Percentiles rank a stretch among this genome's conserved stretches.
Conservation (phyloP, 2,113 vertebrate genomes). For the Chaetura pelagica region DNA sequence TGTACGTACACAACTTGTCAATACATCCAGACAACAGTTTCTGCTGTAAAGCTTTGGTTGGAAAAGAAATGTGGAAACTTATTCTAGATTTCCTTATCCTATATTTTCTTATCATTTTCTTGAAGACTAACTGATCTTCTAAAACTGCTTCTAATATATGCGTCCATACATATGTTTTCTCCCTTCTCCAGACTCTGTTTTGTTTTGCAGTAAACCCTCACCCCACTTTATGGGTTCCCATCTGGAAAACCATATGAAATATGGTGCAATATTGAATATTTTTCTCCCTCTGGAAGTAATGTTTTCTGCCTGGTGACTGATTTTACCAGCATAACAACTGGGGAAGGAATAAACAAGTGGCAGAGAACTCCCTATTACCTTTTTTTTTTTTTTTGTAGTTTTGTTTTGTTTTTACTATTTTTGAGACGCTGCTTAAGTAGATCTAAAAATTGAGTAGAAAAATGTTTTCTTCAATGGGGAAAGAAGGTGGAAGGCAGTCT, state of each 20-base stretch:
- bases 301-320: neutral
- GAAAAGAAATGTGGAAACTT: neutral
- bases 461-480: neutral
- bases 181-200: conserved; percentile 32
- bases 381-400: neutral
- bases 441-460: neutral
- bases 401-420: neutral
- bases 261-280: neutral
- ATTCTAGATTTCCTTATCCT: neutral
- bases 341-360: neutral
- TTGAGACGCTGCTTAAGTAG: neutral
- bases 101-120: neutral
- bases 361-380: neutral
- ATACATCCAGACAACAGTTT: neutral
- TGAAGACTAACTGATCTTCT: neutral
- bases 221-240: conserved; percentile 35
- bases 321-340: neutral
- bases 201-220: conserved; percentile 16
- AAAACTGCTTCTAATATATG: conserved; percentile 5
- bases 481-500: neutral
- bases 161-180: conserved; percentile 10
- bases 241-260: conserved; percentile 52
- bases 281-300: neutral
- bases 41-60: neutral
- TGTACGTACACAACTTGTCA: rapidly evolving